phyloP scores from a whole-genome alignment of 2,113 vertebrate species.

The Mormyrus iriodes region DNA sequence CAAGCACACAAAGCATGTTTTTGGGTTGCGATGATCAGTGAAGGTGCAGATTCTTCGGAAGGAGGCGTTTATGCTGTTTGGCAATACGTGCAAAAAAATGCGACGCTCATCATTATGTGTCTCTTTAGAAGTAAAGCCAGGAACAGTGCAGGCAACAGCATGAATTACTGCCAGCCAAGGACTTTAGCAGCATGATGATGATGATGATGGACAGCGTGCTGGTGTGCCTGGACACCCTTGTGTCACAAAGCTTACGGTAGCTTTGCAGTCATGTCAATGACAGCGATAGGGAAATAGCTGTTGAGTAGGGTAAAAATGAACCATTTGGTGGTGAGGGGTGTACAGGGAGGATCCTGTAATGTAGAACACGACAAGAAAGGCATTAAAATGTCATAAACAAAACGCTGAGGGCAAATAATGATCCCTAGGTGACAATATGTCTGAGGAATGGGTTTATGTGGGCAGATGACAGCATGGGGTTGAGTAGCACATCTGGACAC shows the following conservation, averaged over 20 bases:
- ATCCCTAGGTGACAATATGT: background rate
- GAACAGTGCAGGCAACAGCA: background rate
- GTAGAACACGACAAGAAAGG: background rate
- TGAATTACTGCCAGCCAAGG: background rate
- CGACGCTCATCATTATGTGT: background rate
- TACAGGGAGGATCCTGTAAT: background rate
- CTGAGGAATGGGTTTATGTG: background rate
- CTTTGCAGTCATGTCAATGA: background rate
- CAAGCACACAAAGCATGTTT: background rate
- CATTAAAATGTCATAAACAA: constrained; percentile 1
- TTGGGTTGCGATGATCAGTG: background rate
- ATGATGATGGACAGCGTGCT: background rate
- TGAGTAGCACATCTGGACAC: background rate
- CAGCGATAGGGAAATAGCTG: background rate
- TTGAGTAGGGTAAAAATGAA: background rate
- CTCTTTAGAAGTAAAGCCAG: background rate
- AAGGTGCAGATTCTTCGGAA: background rate
- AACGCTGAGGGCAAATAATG: background rate
- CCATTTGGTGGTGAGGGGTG: background rate
- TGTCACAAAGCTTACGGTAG: background rate
- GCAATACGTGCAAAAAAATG: background rate
- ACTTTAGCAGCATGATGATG: background rate
- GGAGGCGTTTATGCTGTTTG: background rate
- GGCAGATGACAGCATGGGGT: background rate
- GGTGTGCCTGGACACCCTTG: background rate